phyloP scores from a whole-genome alignment of 2,888 invertebrate species.

The Syritta pipiens region DNA sequence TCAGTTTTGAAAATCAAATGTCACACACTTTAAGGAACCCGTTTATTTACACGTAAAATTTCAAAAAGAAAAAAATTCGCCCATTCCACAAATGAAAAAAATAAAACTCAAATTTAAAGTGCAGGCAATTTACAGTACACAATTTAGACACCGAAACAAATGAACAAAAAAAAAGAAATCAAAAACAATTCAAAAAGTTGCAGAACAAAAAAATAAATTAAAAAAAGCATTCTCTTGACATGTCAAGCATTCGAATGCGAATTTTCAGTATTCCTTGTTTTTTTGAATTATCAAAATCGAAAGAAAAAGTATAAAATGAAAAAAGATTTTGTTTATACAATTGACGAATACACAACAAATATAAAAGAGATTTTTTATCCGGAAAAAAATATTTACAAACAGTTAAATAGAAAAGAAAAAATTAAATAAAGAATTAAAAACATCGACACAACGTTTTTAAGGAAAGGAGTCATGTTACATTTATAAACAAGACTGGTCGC shows the following conservation, averaged over 20 bases:
- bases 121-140: slow-evolving; percentile 10
- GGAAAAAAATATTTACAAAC: slow-evolving; percentile 51
- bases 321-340: neutral
- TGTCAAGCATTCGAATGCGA: slow-evolving; percentile 61
- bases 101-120: neutral
- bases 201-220: slow-evolving; percentile 18
- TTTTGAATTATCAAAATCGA: too few species aligned
- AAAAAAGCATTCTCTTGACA: slow-evolving; percentile 49
- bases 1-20: too few species aligned
- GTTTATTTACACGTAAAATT: neutral
- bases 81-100: neutral
- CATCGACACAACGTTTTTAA: slow-evolving; percentile 56
- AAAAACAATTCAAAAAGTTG: slow-evolving; percentile 37
- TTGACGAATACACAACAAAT: slow-evolving; percentile 24
- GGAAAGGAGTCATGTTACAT: slow-evolving; percentile 38
- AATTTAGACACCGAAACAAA: slow-evolving; percentile 26
- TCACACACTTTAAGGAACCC: neutral
- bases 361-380: slow-evolving; percentile 3
- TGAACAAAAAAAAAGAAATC: slow-evolving; percentile 1
- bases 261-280: slow-evolving; percentile 9
- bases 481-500: slow-evolving; percentile 24
- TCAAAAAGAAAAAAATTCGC: neutral
- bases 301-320: neutral
- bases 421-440: slow-evolving; percentile 39
- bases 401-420: slow-evolving; percentile 35